These are phyloP conservation scores for Cirrhinus mrigala DNA, from an alignment of 2,797 vertebrate species.

Conservation along the genomic window DNA sequence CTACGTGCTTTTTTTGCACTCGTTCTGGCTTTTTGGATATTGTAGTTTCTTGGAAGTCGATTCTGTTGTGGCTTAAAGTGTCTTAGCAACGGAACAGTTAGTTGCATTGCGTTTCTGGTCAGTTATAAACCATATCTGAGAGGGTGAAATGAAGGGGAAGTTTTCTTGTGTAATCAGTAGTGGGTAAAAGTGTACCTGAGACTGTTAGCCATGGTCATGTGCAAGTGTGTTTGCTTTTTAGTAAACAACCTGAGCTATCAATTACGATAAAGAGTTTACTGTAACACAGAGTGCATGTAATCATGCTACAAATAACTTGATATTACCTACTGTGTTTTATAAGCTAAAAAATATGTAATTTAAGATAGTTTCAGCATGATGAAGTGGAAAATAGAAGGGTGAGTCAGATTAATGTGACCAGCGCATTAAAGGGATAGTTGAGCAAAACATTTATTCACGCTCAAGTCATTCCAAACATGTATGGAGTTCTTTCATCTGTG, in stretches of 20 bases:
- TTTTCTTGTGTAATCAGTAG: not conserved
- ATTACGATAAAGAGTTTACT: not conserved
- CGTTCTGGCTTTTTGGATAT: not conserved
- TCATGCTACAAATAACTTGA: not conserved
- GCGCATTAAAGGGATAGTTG: not conserved
- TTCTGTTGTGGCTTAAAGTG: not conserved
- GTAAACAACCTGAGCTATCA: not conserved
- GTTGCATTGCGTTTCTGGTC: not conserved
- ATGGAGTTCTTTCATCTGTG: not conserved
- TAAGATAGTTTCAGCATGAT: not conserved
- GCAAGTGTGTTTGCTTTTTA: not conserved
- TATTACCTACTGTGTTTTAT: conserved; percentile 13
- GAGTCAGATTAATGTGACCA: not conserved
- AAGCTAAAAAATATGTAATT: not conserved
- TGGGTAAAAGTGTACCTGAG: conserved; percentile 35
- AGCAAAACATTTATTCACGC: not conserved
- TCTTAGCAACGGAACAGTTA: not conserved
- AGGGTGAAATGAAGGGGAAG: conserved; percentile 24
- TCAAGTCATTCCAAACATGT: not conserved
- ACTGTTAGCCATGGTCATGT: not conserved
- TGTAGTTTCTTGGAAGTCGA: not conserved
- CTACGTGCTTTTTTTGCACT: not conserved
- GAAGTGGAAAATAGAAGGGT: not conserved
- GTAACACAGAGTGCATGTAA: not conserved
- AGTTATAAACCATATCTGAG: not conserved